These are phyloP conservation scores for Columbina picui DNA, from an alignment of 2,113 vertebrate genomes.

Conservation along the genomic window DNA sequence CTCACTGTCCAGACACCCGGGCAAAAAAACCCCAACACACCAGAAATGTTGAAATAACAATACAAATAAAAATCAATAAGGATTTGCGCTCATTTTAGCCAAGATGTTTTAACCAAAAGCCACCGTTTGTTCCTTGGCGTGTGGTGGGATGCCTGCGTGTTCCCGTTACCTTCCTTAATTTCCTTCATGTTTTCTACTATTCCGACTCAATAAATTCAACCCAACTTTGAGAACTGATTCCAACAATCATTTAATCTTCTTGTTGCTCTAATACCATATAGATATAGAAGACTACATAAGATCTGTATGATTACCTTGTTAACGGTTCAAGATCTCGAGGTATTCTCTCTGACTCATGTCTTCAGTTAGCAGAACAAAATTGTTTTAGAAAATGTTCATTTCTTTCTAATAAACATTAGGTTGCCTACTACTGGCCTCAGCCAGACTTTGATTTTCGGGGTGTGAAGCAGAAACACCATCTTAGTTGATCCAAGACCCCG, in stretches of 20 bases:
- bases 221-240: not conserved
- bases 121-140: not conserved
- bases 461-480: not conserved
- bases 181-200: not conserved
- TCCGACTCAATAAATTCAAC: not conserved
- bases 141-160: not conserved
- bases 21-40: not conserved
- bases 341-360: not conserved
- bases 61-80: slow-evolving; percentile 5
- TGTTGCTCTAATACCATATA: not conserved
- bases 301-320: not conserved
- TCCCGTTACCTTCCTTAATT: not conserved
- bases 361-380: not conserved
- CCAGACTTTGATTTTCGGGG: not conserved
- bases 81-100: slow-evolving; percentile 8
- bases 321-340: not conserved
- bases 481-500: not conserved
- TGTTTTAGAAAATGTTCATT: not conserved
- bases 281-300: not conserved
- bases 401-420: not conserved
- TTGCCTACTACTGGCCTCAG: not conserved
- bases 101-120: not conserved
- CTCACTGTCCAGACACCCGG: slow-evolving; percentile 36
- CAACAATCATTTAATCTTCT: not conserved
- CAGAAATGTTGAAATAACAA: slow-evolving; percentile 54